Conservation (phyloP, 2,888 invertebrate species). For the Iselma pallidipennis region DNA sequence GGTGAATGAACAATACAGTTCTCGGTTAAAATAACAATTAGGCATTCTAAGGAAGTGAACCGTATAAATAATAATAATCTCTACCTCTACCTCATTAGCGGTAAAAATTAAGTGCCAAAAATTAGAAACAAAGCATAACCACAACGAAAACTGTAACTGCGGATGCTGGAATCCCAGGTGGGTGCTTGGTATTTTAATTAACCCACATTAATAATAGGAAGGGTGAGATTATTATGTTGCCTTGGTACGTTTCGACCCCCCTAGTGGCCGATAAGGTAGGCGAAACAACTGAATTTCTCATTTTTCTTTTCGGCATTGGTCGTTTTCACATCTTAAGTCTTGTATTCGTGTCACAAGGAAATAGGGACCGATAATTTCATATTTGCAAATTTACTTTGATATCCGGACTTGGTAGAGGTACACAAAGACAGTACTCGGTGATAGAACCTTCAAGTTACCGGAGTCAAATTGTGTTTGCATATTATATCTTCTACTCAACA, state of each 20-base stretch:
- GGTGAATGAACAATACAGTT: constrained; percentile 44
- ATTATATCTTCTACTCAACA: constrained; percentile 19
- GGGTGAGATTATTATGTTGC: constrained; percentile 46
- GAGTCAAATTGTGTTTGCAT: constrained; percentile 15
- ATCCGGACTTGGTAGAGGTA: neutral
- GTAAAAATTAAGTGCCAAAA: constrained; percentile 51
- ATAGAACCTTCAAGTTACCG: neutral
- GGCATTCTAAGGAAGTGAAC: constrained; percentile 43
- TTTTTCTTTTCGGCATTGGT: constrained; percentile 1
- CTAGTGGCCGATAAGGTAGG: constrained; percentile 21
- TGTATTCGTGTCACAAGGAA: neutral
- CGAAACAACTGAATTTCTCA: neutral
- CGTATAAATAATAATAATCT: constrained; percentile 54
- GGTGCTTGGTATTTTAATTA: constrained; percentile 54
- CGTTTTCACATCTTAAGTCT: constrained; percentile 3
- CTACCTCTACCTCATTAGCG: constrained; percentile 49
- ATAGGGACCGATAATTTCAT: neutral
- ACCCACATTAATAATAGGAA: constrained; percentile 49
- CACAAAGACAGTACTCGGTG: neutral
- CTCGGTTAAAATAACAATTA: constrained; percentile 50
- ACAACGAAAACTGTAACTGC: constrained; percentile 48
- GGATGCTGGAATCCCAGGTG: constrained; percentile 48
- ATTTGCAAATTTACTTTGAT: constrained; percentile 3
- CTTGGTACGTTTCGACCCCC: constrained; percentile 29
- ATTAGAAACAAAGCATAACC: constrained; percentile 51